phyloP scores from a whole-genome alignment of 2,888 invertebrate genomes.

The Thera obeliscata region DNA sequence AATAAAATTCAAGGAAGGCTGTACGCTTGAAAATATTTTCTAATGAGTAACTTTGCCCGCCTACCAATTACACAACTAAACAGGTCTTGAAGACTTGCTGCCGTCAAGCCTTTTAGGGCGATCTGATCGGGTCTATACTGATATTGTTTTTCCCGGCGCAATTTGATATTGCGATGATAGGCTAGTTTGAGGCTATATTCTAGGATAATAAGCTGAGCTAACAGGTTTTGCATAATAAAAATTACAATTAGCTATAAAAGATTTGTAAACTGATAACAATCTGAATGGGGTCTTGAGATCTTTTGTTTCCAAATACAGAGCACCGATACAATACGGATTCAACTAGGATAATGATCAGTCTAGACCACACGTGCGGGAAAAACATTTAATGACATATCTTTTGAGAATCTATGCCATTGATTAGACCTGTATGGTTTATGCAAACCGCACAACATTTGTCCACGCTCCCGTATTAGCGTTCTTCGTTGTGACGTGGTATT shows the following conservation, averaged over 20 bases:
- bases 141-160: constrained; percentile 69
- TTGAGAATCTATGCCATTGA: too few species aligned
- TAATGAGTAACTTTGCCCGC: constrained; percentile 62
- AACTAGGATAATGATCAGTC: background rate
- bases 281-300: background rate
- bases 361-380: background rate
- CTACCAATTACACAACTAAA: constrained; percentile 78
- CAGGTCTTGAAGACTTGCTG: constrained; percentile 70
- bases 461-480: too few species aligned
- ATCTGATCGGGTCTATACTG: constrained; percentile 67
- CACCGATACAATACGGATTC: background rate
- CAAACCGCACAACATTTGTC: too few species aligned
- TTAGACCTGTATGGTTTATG: too few species aligned
- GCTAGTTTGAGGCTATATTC: constrained; percentile 24
- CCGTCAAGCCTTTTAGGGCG: constrained; percentile 75
- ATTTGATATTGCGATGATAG: constrained; percentile 58
- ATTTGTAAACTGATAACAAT: background rate
- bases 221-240: constrained; percentile 7
- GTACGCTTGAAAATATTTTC: constrained; percentile 7
- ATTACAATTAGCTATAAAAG: background rate
- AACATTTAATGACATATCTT: too few species aligned
- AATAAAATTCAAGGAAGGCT: background rate
- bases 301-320: background rate
- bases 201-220: constrained; percentile 31
- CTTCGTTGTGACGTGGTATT: too few species aligned